Base-by-base conservation (phyloP, 2,888 invertebrate species). In the Mechanitis messenoides region DNA sequence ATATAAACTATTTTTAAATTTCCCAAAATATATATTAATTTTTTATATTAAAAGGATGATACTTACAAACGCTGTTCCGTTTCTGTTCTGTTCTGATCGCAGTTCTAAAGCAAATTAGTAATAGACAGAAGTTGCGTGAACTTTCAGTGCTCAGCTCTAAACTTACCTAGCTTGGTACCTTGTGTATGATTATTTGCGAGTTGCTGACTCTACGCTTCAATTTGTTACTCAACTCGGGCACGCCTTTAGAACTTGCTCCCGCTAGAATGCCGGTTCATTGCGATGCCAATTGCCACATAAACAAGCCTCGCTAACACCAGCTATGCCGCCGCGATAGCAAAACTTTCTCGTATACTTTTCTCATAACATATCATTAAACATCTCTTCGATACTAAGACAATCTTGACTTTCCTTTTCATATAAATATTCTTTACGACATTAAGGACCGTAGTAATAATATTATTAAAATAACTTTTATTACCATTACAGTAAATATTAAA, bases 201-300 rank as follows among this genome's bases (percentile, higher is more conserved):
- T 81, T 84, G 77, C 78, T 72, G 66, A 72, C 71, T 71, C 78
- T 74, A 79, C 73, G 80, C 78, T 81, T 80, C 84, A 85, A 84
- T 86, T 87, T 85, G 84, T 82, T 79, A 77, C 79, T 77, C 74
- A 79, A 79, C 78, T 83, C 76, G 72, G 71, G 73, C 74, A 74
- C 76, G 80, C 83, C 81, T 84, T 83, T 83, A 62, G 76, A 85
- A 85, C 78, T 84, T 82, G 74, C 74, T 80, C 76, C 74, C 74
- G 72, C 77, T 75, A 77, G 75, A 62, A 66, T 74, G 74, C 72
- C 75, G 76, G 83, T 81, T 83, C 84, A 83, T 84, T 81, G 81
- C 80, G 77, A 80, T 77, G 77, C 81, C 85, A 83, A 87, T 85
- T 87, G 84, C 83, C 80, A 81, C 81, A 85, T 84, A 87, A 87